Evolutionary conservation across 2,797 vertebrate species (phyloP).

Genomic region (Gymnocypris eckloni): DNA sequence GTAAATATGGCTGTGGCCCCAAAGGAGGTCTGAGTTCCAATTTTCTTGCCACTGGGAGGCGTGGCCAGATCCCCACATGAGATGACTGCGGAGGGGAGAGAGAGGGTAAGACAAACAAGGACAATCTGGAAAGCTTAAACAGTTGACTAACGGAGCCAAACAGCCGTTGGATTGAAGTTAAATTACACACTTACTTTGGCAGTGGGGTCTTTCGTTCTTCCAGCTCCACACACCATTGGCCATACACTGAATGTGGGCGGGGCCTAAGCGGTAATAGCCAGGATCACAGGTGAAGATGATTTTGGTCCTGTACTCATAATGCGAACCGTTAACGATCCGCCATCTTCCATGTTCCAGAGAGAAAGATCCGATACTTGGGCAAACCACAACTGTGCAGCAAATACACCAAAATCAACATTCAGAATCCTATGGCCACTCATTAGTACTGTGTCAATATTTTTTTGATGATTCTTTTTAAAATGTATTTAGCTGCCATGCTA

Average conservation of each 20-base stretch:
- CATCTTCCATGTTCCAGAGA: constrained; percentile 96
- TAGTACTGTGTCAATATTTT: not conserved
- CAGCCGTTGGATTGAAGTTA: constrained; percentile 10
- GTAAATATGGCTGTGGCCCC: constrained; percentile 96
- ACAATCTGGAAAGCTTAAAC: constrained; percentile 26
- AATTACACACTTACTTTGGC: constrained; percentile 85
- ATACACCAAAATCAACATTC: not conserved
- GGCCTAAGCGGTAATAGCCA: constrained; percentile 93
- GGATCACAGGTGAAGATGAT: constrained; percentile 98
- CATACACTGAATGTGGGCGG: constrained; percentile 95
- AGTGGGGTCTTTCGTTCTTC: constrained; percentile 97
- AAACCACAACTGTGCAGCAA: constrained; percentile 86
- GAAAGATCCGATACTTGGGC: constrained; percentile 98
- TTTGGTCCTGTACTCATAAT: constrained; percentile 97
- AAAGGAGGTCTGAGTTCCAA: constrained; percentile 94
- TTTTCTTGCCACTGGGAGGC: constrained; percentile 93
- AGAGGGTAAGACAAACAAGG: constrained; percentile 23
- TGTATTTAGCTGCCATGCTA: not conserved
- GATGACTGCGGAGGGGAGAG: constrained; percentile 83
- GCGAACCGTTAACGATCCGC: constrained; percentile 97
- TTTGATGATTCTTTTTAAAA: not conserved
- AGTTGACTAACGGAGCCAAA: constrained; percentile 19
- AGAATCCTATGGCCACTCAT: not conserved
- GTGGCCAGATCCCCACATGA: constrained; percentile 92
- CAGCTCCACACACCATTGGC: constrained; percentile 97